Evolutionary conservation across 2,113 vertebrate genomes (phyloP).

Genomic region (Ceuthmochares aereus): DNA sequence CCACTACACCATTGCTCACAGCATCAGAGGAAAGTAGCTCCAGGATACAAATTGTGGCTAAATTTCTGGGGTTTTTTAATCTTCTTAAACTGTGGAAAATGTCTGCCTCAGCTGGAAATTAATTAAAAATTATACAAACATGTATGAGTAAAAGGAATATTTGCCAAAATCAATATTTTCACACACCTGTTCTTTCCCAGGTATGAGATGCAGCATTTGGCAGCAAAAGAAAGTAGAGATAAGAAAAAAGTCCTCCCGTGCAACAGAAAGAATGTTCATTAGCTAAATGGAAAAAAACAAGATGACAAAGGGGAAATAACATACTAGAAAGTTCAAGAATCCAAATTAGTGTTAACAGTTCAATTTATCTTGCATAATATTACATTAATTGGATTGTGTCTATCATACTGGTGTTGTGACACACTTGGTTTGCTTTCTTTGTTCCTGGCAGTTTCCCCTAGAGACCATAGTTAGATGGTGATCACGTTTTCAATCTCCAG

Average conservation of each 20-base stretch:
- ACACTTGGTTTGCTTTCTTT: conserved; percentile 28
- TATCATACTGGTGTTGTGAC: neutral
- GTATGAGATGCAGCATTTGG: neutral
- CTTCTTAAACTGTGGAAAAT: neutral
- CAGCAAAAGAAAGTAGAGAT: neutral
- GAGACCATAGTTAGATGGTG: neutral
- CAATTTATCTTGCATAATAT: conserved; percentile 59
- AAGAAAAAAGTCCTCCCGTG: neutral
- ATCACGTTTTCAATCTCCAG: neutral
- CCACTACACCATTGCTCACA: neutral
- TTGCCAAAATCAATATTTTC: conserved; percentile 12
- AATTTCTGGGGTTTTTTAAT: neutral
- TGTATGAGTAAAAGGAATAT: neutral
- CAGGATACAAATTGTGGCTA: neutral
- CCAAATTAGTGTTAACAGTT: conserved; percentile 57
- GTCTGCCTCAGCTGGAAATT: neutral
- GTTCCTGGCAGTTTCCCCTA: neutral
- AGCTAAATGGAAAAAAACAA: neutral
- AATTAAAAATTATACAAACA: neutral
- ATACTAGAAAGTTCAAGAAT: conserved; percentile 48
- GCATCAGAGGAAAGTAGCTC: neutral
- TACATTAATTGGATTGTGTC: conserved; percentile 42
- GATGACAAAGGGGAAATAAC: conserved; percentile 38
- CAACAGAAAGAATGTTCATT: conserved; percentile 10
- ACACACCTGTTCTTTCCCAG: conserved; percentile 22